Conservation (phyloP, 2,797 vertebrate species). For the Macropus fuliginosus region DNA sequence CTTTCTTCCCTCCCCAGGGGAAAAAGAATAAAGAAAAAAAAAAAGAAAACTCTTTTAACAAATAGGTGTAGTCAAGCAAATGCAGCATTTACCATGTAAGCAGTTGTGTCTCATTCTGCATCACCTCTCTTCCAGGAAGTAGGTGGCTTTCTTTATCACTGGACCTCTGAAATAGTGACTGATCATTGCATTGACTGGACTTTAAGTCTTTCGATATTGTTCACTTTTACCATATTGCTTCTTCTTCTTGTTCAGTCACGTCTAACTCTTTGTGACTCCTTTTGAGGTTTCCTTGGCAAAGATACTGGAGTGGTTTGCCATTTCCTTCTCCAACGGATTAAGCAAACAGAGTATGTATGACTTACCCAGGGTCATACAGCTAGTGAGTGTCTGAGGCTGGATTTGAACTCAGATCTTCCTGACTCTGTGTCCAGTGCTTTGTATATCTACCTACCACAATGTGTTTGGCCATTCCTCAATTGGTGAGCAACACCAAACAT, state of each 20-base stretch:
- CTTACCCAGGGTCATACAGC: background rate
- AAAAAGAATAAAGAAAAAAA: background rate
- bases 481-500: background rate
- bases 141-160: background rate
- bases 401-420: background rate
- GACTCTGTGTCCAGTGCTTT: background rate
- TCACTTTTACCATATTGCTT: background rate
- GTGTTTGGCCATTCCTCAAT: background rate
- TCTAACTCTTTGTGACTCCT: background rate
- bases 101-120: background rate
- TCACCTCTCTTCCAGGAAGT: background rate
- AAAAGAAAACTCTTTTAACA: background rate
- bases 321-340: background rate
- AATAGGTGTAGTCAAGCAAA: background rate
- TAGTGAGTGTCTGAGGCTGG: background rate
- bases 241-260: background rate
- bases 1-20: background rate
- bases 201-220: too few relatives aligned
- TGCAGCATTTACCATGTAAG: background rate
- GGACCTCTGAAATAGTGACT: background rate
- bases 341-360: background rate
- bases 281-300: background rate
- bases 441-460: background rate
- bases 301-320: background rate
- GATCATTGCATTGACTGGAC: background rate